phyloP scores from a whole-genome alignment of 2,113 vertebrate genomes.

The Mus spicilegus region DNA sequence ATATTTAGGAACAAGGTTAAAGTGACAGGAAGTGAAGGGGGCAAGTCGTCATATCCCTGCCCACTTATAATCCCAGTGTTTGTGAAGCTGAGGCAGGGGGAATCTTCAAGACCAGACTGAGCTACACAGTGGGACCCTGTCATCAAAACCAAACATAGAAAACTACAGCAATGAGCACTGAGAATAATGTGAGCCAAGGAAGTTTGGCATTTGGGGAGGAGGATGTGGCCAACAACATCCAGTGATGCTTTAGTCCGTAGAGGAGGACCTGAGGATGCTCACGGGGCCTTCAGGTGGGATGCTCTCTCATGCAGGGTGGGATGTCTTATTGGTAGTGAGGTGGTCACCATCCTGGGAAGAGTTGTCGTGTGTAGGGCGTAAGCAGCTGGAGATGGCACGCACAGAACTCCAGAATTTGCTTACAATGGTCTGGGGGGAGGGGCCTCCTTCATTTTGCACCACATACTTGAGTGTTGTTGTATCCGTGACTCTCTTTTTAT shows the following conservation, averaged over 20 bases:
- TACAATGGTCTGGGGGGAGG: background rate
- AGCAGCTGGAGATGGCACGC: background rate
- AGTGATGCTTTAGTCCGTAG: no score
- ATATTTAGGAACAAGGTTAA: background rate
- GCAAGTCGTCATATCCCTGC: background rate
- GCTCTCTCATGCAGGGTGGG: background rate
- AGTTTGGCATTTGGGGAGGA: background rate
- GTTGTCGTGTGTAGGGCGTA: background rate
- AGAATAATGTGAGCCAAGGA: background rate
- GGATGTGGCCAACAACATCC: background rate
- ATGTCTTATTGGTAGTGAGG: rapidly evolving
- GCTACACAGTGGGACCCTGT: background rate
- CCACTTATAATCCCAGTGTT: background rate
- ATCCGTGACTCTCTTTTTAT: background rate
- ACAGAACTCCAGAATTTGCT: background rate
- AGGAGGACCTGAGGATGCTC: background rate
- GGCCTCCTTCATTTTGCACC: background rate
- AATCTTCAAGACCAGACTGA: background rate
- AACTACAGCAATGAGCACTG: background rate
- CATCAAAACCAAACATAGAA: background rate
- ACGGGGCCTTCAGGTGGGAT: background rate
- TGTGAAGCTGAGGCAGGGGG: background rate
- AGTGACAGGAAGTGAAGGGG: background rate
- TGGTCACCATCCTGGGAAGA: background rate
- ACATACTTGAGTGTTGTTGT: background rate